Conservation (phyloP, 2,113 vertebrate species). For the Syrrhaptes paradoxus region DNA sequence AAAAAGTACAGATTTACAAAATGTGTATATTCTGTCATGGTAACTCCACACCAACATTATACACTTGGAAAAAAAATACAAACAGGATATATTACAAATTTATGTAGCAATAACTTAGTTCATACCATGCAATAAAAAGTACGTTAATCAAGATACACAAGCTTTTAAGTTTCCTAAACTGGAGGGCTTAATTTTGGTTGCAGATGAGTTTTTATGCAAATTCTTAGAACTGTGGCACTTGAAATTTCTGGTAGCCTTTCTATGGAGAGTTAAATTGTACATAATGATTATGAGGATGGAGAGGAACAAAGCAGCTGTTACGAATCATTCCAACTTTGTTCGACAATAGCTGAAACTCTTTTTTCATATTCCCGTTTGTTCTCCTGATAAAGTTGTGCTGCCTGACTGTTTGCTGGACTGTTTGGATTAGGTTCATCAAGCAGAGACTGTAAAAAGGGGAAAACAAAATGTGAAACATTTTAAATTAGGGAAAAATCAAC, state of each 20-base stretch:
- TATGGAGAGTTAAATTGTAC: constrained; percentile 77
- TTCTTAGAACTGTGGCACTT: constrained; percentile 86
- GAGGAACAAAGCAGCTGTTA: constrained; percentile 80
- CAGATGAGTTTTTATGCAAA: constrained; percentile 68
- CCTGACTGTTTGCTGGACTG: constrained; percentile 98
- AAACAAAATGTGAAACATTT: not conserved
- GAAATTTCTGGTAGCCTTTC: constrained; percentile 78
- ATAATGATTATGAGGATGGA: constrained; percentile 69
- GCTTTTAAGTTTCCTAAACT: constrained; percentile 83
- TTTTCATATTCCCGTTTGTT: constrained; percentile 99
- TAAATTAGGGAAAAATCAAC: not conserved
- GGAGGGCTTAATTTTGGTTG: constrained; percentile 73
- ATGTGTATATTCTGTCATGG: constrained; percentile 84
- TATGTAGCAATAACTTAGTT: constrained; percentile 99
- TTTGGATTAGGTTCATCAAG: constrained; percentile 98
- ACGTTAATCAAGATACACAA: constrained; percentile 85
- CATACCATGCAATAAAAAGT: constrained; percentile 97
- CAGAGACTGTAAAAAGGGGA: constrained; percentile 81
- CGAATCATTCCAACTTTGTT: constrained; percentile 99
- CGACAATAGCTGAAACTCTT: constrained; percentile 96
- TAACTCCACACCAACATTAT: constrained; percentile 90
- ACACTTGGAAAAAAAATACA: constrained; percentile 89
- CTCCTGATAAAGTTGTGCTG: constrained; percentile 98
- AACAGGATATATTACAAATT: constrained; percentile 97
- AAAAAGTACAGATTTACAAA: constrained; percentile 88